Percentiles rank a stretch among this genome's conserved stretches.
Conservation (phyloP, 2,797 vertebrate species). For the Dicrostonyx torquatus region DNA sequence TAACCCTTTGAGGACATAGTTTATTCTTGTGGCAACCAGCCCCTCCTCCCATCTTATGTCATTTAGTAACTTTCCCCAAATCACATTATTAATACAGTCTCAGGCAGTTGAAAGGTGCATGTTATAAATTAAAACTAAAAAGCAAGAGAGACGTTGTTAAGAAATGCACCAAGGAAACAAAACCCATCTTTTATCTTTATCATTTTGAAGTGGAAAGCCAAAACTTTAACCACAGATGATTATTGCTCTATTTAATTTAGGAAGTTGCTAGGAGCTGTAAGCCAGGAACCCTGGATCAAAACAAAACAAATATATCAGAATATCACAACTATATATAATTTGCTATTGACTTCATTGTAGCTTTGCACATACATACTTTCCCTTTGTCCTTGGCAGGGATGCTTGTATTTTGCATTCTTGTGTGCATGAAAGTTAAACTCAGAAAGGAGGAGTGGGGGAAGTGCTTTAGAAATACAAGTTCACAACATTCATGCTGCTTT, state of each 20-base stretch:
- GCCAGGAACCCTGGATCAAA: neutral
- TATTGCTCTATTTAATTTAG: neutral
- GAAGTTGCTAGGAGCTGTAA: neutral
- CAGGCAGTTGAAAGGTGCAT: neutral
- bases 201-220: neutral
- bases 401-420: constrained; percentile 42
- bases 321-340: constrained; percentile 44
- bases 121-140: neutral
- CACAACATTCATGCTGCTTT: constrained; percentile 68
- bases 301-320: neutral
- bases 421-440: neutral
- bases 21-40: neutral
- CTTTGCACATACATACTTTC: neutral
- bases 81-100: neutral
- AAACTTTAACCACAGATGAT: neutral
- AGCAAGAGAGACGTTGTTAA: neutral
- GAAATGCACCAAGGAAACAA: neutral
- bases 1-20: neutral
- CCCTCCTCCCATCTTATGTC: neutral
- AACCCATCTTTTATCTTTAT: neutral
- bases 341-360: constrained; percentile 39
- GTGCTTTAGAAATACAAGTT: constrained; percentile 37
- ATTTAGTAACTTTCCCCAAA: neutral
- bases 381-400: constrained; percentile 51
- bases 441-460: neutral